Evolutionary conservation across 2,888 invertebrate species (phyloP), one percentile per base, ranked within the genome.

Genomic region (Incurvaria masculella): DNA sequence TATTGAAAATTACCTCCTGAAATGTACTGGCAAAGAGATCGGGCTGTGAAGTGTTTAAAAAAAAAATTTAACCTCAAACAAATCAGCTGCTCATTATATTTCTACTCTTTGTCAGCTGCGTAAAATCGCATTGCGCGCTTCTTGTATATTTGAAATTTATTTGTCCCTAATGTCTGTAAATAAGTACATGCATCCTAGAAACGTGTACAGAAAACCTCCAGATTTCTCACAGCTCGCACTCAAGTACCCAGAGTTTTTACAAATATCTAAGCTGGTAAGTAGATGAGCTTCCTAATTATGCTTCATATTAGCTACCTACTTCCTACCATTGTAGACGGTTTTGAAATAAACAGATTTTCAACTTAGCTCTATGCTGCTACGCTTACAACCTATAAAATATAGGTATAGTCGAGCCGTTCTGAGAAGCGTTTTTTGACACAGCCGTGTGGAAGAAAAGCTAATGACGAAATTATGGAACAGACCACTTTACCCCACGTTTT

Each of bases 161-260:
- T n/a, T n/a, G n/a, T n/a, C n/a, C n/a, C n/a, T 11, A 4, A 86
- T 86, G 86, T 80, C 85, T 21, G 63, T 86, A 56, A 86, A 86
- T 61, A 84, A 81, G 60, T 86, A 76, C 58, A 98, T 99, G 96
- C 98, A 99, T 69, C 88, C 91, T 1, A 82, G 94, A 52, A 99
- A 98, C 72, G 87, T 89, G 19, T 96, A 97, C 63, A 89, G 84
- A 64, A 82, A 69, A 2, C 88, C 89, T 17, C 93, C 95, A 1
- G 84, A 97, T 72, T 98, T 96, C 68, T 86, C 86, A 47, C 75
- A 85, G 52, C 68, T 97, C 51, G 89, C 92, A 1, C 74, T 85
- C 21, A 76, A 84, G 45, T 91, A 86, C 74, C 83, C 88, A 1
- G 88, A 91, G 57, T 95, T 97, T 70, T 79, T 87, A 2, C 76